Evolutionary conservation across 2,113 vertebrate species (phyloP).

Genomic region (Carassius carassius): DNA sequence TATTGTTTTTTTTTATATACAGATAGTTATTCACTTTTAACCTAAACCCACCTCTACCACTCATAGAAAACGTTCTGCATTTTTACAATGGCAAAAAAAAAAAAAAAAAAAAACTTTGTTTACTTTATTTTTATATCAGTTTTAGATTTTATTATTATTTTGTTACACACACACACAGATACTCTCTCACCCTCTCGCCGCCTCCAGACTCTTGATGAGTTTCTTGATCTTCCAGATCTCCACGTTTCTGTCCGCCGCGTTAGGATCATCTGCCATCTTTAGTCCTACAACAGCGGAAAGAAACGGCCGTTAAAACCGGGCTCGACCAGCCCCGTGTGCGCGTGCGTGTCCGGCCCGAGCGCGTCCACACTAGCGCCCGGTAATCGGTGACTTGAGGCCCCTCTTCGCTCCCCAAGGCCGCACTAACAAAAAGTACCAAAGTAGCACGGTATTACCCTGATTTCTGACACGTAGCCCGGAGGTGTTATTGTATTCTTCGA

Average conservation of each 20-base stretch:
- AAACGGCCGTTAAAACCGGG: neutral
- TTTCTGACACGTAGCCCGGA: neutral
- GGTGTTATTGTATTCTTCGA: neutral
- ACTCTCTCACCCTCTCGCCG: conserved; percentile 86
- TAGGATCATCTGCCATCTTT: conserved; percentile 99
- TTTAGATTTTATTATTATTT: no score
- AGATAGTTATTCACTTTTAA: no score
- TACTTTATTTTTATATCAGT: no score
- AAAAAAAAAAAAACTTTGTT: no score
- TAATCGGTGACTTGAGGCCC: neutral
- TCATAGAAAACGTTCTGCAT: no score
- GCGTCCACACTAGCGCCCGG: neutral
- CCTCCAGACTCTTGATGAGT: conserved; percentile 97
- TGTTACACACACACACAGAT: no score
- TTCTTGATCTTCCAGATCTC: conserved; percentile 99
- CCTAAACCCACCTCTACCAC: no score
- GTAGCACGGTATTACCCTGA: neutral
- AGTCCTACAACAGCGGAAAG: conserved; percentile 65
- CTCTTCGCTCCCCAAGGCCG: neutral
- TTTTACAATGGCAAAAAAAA: no score
- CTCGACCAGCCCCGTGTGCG: conserved; percentile 44
- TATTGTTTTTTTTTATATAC: no score
- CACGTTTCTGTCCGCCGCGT: conserved; percentile 96
- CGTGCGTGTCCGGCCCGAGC: conserved; percentile 54
- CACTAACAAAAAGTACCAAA: conserved; percentile 11